Percentiles rank a stretch among this genome's conserved stretches.
Evolutionary conservation across 2,888 invertebrate species (phyloP).

Genomic region (Sphaeridia pumilis): DNA sequence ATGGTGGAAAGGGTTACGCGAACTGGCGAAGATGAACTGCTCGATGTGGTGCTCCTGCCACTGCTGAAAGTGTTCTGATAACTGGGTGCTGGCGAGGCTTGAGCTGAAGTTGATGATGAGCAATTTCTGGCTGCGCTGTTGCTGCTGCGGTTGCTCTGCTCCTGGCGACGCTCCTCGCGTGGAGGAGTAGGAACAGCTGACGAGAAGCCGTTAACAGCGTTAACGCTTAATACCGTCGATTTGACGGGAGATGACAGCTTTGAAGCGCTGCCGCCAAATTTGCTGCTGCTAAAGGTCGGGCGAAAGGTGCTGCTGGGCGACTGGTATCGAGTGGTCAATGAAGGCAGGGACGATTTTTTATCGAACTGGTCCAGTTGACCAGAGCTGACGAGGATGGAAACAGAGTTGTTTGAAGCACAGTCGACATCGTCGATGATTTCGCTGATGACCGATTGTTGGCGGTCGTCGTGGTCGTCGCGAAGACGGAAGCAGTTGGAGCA

Average conservation of each 20-base stretch:
- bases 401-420: too few species aligned
- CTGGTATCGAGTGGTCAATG: neutral
- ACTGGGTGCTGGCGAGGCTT: too few species aligned
- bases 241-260: too few species aligned
- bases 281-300: too few species aligned
- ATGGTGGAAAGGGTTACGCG: neutral
- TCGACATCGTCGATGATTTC: too few species aligned
- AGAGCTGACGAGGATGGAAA: too few species aligned
- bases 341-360: neutral
- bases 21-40: neutral
- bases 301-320: neutral
- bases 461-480: conserved; percentile 37
- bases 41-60: neutral
- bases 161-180: neutral
- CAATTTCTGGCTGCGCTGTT: neutral
- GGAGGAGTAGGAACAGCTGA: neutral
- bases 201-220: neutral
- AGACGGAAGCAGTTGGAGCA: conserved; percentile 40
- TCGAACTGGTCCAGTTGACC: too few species aligned
- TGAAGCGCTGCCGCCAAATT: too few species aligned
- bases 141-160: neutral
- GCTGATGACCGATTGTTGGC: neutral
- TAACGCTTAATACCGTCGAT: neutral
- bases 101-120: neutral
- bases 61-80: neutral